Evolutionary conservation across 64 coral and sea anemone species (phyloP), one percentile per base, ranked within the genome.

Genomic region (Montipora capricornis): DNA sequence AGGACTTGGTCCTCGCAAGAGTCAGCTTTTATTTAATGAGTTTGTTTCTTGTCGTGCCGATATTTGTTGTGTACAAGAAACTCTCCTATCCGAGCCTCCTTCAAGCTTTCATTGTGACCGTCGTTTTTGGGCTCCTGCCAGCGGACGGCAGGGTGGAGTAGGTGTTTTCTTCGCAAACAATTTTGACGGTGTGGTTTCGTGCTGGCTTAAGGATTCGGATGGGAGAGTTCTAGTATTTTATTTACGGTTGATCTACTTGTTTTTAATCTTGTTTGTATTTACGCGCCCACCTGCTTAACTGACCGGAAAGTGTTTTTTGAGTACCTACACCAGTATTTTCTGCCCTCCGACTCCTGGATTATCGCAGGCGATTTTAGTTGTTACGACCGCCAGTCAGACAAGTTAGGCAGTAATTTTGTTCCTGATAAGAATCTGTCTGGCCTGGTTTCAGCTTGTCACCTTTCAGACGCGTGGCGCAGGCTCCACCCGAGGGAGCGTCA

Each of bases 391-490:
- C 2, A 10, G 0, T 4, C 50, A 3, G 46, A 78, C 53, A 80
- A 80, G 67, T 57, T 16, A 49, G 50, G 78, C 6, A 77, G 60
- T 14, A 88, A 78, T 73, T 19, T 45, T 8, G 24, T 14, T 49
- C 47, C 20, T 59, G 15, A 14, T 45, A 19, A 20, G 53, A 66
- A 75, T 24, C 84, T 48, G 64, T 68, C 11, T 7, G n/a, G 20
- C 70, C 81, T 46, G 57, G 7, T 15, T 0, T 52, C 79, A 3
- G 15, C 57, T 47, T 82, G 57, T 44, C 29, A 81, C 74, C 52
- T 93, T 48, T 37, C 69, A 17, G 77, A 88, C 29, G 22, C 61
- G 12, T 82, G 66, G 85, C 83, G 62, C 3, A 47, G 37, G 15
- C 80, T 83, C 5, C 64, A 91, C 26, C 75, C 75, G 4, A 1